Base-by-base conservation (phyloP, 2,113 vertebrate species). In the Pituophis catenifer region DNA sequence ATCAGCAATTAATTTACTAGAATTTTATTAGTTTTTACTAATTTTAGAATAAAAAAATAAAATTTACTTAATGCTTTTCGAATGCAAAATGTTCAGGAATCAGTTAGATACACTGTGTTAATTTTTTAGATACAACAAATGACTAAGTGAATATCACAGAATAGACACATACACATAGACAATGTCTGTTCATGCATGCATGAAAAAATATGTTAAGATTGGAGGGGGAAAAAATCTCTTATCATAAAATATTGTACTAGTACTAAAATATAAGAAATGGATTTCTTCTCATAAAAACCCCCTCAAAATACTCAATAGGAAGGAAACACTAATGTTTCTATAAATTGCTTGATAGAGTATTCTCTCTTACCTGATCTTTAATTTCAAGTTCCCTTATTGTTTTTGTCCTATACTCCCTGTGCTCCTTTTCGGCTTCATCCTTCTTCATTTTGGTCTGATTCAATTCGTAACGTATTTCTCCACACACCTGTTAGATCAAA, bases 401-500 rank as follows among this genome's bases (percentile, higher is more conserved):
- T 98, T 98, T 99, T 97, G 97, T 94, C 94, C 96, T 98, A 96
- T 98, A 98, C 95, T 99, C 98, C 97, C 97, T 97, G 96, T 98
- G 98, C 95, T 98, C 98, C 97, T 98, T 98, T 98, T 99, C 98
- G 88, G 98, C 98, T 96, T 99, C 99, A 92, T 99, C 98, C 95
- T 98, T 99, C 97, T 98, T 98, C 97, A 99, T 97, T 97, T 98
- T 97, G 91, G 97, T 98, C 97, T 99, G 98, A 95, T 98, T 99
- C 96, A 99, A 93, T 95, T 99, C 98, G 96, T 98, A 98, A 89
- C 97, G 98, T 96, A 99, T 98, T 97, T 99, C 99, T 95, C 97
- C 98, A 96, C 98, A 98, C 96, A 98, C 97, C 99, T 99, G 97
- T 98, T 97, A 97, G 96, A 98, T 95, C 96, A 94, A 59, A 97